phyloP scores from a whole-genome alignment of 37 sponge, comb jelly and placozoan genomes.

The Eunapius fragilis region DNA sequence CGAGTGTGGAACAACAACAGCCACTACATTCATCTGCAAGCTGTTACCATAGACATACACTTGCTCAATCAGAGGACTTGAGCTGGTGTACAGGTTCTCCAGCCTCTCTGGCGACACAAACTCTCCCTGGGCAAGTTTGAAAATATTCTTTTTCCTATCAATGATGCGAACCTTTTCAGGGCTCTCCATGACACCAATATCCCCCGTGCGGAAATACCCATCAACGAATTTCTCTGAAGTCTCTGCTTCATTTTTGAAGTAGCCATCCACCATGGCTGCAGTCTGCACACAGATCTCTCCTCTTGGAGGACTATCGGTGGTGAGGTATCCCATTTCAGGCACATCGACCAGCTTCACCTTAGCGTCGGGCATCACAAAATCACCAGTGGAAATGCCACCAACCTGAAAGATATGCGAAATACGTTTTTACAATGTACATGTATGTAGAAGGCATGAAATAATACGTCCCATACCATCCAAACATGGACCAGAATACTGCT shows the following conservation, averaged over 20 bases:
- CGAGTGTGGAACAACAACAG: slow-evolving; percentile 52
- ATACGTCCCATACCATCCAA: no score
- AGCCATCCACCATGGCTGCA: slow-evolving; percentile 42
- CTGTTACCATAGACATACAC: slow-evolving; percentile 55
- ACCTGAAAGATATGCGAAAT: slow-evolving; percentile 31
- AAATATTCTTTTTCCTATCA: slow-evolving; percentile 66
- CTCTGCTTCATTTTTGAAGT: slow-evolving; percentile 61
- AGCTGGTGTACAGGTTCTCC: slow-evolving; percentile 35
- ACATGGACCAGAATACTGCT: no score
- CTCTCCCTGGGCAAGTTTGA: slow-evolving; percentile 75
- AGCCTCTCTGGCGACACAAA: slow-evolving; percentile 65
- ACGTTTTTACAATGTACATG: no score
- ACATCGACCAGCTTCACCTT: slow-evolving; percentile 65
- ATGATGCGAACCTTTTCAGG: slow-evolving; percentile 17
- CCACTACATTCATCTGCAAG: slow-evolving; percentile 41
- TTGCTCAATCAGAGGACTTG: slow-evolving; percentile 45
- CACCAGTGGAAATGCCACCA: slow-evolving; percentile 44
- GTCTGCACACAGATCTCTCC: slow-evolving; percentile 72
- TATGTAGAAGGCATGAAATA: no score
- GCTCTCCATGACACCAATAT: slow-evolving; percentile 50
- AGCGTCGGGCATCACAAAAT: not conserved
- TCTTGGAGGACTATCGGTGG: slow-evolving; percentile 62
- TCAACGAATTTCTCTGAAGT: slow-evolving; percentile 65
- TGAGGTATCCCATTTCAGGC: slow-evolving; percentile 71
- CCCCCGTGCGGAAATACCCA: slow-evolving; percentile 72